phyloP scores from a whole-genome alignment of 2,888 invertebrate genomes.

The Andrena hattorfiana region DNA sequence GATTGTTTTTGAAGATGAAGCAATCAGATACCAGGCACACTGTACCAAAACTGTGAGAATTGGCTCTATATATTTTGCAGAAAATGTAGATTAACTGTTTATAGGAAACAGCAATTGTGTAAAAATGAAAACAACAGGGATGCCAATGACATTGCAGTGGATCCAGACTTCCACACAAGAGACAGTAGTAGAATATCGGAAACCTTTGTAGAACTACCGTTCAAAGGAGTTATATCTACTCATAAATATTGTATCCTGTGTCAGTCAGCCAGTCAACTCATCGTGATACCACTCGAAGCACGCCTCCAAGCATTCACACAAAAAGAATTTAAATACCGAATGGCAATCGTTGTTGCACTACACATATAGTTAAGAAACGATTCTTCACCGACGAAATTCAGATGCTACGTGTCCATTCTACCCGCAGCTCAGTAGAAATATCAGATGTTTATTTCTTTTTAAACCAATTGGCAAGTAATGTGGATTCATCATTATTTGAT shows the following conservation, averaged over 20 bases:
- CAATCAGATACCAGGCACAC: not conserved
- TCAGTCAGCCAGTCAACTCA: not conserved
- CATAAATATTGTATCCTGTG: conserved; percentile 5
- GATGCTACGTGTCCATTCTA: conserved; percentile 34
- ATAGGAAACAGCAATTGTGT: not conserved
- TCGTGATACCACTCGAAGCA: conserved; percentile 43
- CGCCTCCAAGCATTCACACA: conserved; percentile 56
- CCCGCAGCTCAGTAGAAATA: not conserved
- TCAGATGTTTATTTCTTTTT: not conserved
- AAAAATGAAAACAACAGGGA: not conserved
- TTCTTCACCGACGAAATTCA: conserved; percentile 58
- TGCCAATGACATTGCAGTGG: conserved; percentile 20
- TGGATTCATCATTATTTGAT: conserved; percentile 26
- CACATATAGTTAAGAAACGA: conserved; percentile 63
- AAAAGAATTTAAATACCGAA: conserved; percentile 53
- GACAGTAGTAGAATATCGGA: not conserved
- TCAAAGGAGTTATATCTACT: conserved; percentile 1
- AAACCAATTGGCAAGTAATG: not conserved
- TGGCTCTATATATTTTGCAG: not conserved
- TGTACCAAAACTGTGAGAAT: not conserved
- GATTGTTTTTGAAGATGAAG: not conserved
- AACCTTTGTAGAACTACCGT: not conserved
- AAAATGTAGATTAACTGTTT: not conserved
- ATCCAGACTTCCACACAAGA: not conserved
- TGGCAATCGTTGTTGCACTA: conserved; percentile 67